Evolutionary conservation across 2,888 invertebrate species (phyloP).

Genomic region (Rutpela maculata): DNA sequence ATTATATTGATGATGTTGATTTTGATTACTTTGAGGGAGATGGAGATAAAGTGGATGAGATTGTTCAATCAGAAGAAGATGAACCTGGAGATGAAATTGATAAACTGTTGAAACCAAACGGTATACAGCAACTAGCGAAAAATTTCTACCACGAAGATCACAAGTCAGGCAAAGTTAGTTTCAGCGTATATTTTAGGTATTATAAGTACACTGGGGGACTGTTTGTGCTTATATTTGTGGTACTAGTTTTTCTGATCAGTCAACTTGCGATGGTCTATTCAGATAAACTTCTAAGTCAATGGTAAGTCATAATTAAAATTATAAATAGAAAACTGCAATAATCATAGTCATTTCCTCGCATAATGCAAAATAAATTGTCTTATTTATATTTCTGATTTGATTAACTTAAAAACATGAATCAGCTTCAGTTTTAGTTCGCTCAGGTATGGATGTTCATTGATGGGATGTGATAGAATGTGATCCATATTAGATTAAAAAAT

Average conservation of each 20-base stretch:
- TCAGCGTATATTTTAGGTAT: constrained; percentile 65
- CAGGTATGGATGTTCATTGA: too few relatives aligned
- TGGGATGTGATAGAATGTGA: too few relatives aligned
- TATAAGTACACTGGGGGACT: constrained; percentile 65
- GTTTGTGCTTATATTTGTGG: constrained; percentile 59
- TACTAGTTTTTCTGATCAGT: constrained; percentile 59
- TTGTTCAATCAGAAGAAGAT: constrained; percentile 33
- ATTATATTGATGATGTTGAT: constrained; percentile 61
- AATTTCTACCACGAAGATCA: constrained; percentile 64
- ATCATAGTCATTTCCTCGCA: background rate
- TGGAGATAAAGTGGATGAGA: constrained; percentile 44
- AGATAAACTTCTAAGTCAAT: constrained; percentile 63
- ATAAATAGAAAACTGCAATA: background rate
- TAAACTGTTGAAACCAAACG: constrained; percentile 37
- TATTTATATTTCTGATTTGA: too few relatives aligned
- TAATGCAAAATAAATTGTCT: too few relatives aligned
- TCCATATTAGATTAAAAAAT: too few relatives aligned
- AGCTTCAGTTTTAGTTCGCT: too few relatives aligned
- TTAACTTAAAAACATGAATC: too few relatives aligned
- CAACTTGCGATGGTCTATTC: constrained; percentile 60
- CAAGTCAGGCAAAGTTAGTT: constrained; percentile 63
- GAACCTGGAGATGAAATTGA: constrained; percentile 46
- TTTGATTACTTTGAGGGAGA: constrained; percentile 51
- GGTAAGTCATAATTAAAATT: constrained; percentile 57
- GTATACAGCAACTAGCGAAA: constrained; percentile 10